Percentiles rank a stretch among this genome's conserved stretches.
Evolutionary conservation across 2,888 invertebrate genomes (phyloP).

Genomic region (Iphiclides podalirius): DNA sequence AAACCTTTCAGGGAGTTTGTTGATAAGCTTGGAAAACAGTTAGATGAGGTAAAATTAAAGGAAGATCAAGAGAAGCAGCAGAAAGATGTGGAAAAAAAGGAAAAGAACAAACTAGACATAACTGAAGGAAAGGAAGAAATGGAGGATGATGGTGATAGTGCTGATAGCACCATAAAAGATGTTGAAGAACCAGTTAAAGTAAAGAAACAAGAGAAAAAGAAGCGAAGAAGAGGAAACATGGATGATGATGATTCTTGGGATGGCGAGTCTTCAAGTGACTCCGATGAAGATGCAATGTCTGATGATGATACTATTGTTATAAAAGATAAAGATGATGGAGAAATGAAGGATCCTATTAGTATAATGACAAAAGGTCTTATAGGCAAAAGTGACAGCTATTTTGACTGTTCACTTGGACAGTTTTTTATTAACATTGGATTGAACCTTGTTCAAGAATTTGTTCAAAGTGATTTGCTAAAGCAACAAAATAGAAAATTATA

Average conservation of each 20-base stretch:
- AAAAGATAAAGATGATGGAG: conserved; percentile 77
- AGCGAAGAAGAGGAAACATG: conserved; percentile 55
- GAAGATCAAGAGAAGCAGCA: conserved; percentile 59
- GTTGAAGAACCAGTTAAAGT: conserved; percentile 45
- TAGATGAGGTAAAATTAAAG: conserved; percentile 72
- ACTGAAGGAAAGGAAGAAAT: conserved; percentile 50
- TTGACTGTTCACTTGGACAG: conserved; percentile 93
- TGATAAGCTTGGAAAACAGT: conserved; percentile 82
- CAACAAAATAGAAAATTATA: conserved; percentile 93
- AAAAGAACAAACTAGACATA: conserved; percentile 55
- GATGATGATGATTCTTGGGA: conserved; percentile 83
- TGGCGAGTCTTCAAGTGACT: conserved; percentile 75
- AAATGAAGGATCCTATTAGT: conserved; percentile 69
- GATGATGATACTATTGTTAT: conserved; percentile 76
- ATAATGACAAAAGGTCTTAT: conserved; percentile 62
- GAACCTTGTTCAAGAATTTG: conserved; percentile 95
- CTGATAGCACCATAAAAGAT: conserved; percentile 31
- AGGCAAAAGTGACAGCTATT: conserved; percentile 85
- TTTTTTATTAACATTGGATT: conserved; percentile 96
- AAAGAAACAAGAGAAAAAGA: conserved; percentile 57
- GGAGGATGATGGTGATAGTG: conserved; percentile 41
- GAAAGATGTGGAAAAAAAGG: conserved; percentile 57
- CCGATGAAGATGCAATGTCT: conserved; percentile 71
- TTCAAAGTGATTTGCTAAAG: conserved; percentile 93
- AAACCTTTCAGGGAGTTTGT: conserved; percentile 89